Conservation (phyloP, 2,797 vertebrate species). For the Clarias laeviceps region DNA sequence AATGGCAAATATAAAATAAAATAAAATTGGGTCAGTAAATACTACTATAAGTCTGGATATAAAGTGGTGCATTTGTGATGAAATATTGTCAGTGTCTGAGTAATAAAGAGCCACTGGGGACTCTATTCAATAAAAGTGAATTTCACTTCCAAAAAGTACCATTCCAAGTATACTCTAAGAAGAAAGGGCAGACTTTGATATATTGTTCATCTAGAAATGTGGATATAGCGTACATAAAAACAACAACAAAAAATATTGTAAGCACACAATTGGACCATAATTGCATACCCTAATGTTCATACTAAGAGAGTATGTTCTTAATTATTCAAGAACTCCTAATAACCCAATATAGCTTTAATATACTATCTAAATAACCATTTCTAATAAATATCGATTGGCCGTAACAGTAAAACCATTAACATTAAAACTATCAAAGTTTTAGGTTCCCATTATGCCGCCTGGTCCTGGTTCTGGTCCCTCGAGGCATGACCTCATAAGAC, state of each 20-base stretch:
- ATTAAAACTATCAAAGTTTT: no score
- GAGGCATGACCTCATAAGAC: no score
- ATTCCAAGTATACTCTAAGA: neutral
- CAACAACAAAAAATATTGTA: neutral
- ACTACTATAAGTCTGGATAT: neutral
- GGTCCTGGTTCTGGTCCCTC: no score
- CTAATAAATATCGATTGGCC: neutral
- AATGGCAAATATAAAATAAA: neutral
- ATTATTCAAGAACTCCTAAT: neutral
- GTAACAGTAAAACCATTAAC: no score
- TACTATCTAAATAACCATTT: neutral
- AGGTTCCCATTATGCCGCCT: no score
- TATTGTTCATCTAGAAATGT: neutral
- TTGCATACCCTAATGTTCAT: neutral
- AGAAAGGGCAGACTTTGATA: neutral
- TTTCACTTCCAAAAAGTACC: neutral
- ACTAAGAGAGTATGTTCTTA: neutral
- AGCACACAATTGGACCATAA: neutral
- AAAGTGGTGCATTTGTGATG: constrained; percentile 15
- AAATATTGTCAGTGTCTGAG: constrained; percentile 15
- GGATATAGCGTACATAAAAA: neutral
- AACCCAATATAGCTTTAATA: neutral
- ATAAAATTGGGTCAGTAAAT: constrained; percentile 7
- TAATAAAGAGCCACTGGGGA: constrained; percentile 1
- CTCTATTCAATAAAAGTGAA: neutral